Evolutionary conservation across 2,113 vertebrate species (phyloP).

Genomic region (Pituophis catenifer): DNA sequence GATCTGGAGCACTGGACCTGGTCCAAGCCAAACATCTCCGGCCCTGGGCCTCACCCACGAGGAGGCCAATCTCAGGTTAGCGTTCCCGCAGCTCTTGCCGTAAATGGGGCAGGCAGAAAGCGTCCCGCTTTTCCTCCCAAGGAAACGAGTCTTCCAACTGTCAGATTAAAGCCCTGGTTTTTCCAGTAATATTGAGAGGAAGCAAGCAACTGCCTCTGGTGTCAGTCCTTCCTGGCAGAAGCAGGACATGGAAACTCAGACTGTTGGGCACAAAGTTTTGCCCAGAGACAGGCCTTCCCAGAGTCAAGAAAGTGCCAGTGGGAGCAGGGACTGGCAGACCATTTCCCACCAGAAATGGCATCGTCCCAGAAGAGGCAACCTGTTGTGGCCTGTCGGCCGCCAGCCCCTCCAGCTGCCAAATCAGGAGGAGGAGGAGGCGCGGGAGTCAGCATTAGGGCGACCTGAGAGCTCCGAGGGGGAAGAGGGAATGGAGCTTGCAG

Average conservation of each 20-base stretch:
- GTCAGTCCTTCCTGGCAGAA: not conserved
- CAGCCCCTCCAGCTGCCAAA: too few relatives aligned
- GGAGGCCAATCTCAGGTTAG: slow-evolving; percentile 95
- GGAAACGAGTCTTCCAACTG: not conserved
- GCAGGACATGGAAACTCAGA: not conserved
- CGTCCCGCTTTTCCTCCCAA: not conserved
- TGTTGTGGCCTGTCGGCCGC: too few relatives aligned
- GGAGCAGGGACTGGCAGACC: not conserved
- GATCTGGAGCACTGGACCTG: slow-evolving; percentile 98
- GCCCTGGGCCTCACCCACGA: slow-evolving; percentile 86
- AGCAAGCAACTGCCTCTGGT: too few relatives aligned
- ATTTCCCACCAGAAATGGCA: not conserved
- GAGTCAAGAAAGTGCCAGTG: not conserved
- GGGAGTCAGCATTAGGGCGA: too few relatives aligned
- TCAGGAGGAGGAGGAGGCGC: too few relatives aligned
- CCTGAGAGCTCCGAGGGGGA: too few relatives aligned
- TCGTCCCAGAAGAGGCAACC: not conserved
- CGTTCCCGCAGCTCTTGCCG: not conserved
- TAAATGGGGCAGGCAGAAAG: not conserved
- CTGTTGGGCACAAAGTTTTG: not conserved
- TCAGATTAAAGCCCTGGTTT: not conserved
- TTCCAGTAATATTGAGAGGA: not conserved
- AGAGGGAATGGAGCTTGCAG: too few relatives aligned
- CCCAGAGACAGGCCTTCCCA: not conserved
- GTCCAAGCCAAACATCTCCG: slow-evolving; percentile 88